These are phyloP conservation scores for Myotis yumanensis DNA, from an alignment of 2,113 vertebrate species.

Conservation along the genomic window DNA sequence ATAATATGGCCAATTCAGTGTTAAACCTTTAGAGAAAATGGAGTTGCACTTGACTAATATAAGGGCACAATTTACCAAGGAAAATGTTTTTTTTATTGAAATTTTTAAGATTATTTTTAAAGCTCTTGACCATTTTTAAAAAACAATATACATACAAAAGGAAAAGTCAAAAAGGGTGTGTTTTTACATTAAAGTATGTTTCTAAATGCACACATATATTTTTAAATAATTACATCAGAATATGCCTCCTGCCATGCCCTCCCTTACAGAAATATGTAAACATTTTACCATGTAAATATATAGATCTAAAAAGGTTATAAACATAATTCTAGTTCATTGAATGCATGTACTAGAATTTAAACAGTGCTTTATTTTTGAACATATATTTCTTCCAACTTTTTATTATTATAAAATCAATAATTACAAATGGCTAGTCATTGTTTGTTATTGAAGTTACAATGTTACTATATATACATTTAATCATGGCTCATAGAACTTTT, in stretches of 20 bases:
- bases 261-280: neutral
- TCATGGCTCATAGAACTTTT: neutral
- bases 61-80: neutral
- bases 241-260: neutral
- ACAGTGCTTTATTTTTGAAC: conserved; percentile 22
- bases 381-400: neutral
- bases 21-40: neutral
- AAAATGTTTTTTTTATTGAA: neutral
- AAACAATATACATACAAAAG: neutral
- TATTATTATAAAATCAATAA: neutral
- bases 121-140: neutral
- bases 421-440: neutral
- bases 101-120: conserved; percentile 17
- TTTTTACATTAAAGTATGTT: neutral
- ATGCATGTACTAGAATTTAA: conserved; percentile 1
- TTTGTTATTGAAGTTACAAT: neutral
- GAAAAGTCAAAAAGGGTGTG: neutral
- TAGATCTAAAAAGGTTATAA: neutral
- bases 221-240: neutral
- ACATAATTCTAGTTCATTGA: neutral
- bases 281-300: neutral
- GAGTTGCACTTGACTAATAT: neutral
- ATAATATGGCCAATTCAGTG: neutral
- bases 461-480: neutral
- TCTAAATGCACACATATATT: neutral